Evolutionary conservation across 37 sponge, comb jelly and placozoan genomes (phyloP), one percentile per base, ranked within the genome.

Genomic region (Cladorhizidae sp.): DNA sequence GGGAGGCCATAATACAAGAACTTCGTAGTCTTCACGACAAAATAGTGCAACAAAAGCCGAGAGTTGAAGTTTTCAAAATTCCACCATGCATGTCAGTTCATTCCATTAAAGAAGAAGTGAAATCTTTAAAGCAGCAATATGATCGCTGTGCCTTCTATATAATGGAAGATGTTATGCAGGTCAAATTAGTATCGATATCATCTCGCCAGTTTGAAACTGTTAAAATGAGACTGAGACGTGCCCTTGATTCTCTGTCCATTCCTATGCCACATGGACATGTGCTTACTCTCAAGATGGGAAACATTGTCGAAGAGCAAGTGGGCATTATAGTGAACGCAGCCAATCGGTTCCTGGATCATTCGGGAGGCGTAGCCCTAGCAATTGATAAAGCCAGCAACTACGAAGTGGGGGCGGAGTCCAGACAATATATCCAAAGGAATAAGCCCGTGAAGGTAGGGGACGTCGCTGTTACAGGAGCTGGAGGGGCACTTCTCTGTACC

Each of bases 241-340:
- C 33, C 26, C 1, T 5, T 52, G n/a, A 62, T n/a, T 20, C 20
- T 2, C 22, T 39, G 23, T 43, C 55, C 23, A 62, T 77, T 28
- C 22, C 23, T 5, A 41, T 77, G 15, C 56, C 69, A 29, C 33
- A 58, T 69, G 78, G 79, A 7, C 76, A 73, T 25, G 79, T 28
- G 41, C 72, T 92, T 12, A 81, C 86, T 26, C 74, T 92, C 11
- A 87, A 85, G 76, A 70, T 75, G 54, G 88, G 64, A n/a, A 59
- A 85, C 74, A 74, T 92, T 1, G 75, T 81, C 18, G 52, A 76
- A 37, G 89, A 92, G 37, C 22, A 92, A 18, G 85, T 76, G 6
- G 80, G 73, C 42, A 75, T 73, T 2, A 88, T 92, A 38, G 93
- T 92, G 25, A 92, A 88, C 77, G 89, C 93, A 40, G 93, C 93